Conservation (phyloP, 2,113 vertebrate species). For the Zosterops hypoxanthus region DNA sequence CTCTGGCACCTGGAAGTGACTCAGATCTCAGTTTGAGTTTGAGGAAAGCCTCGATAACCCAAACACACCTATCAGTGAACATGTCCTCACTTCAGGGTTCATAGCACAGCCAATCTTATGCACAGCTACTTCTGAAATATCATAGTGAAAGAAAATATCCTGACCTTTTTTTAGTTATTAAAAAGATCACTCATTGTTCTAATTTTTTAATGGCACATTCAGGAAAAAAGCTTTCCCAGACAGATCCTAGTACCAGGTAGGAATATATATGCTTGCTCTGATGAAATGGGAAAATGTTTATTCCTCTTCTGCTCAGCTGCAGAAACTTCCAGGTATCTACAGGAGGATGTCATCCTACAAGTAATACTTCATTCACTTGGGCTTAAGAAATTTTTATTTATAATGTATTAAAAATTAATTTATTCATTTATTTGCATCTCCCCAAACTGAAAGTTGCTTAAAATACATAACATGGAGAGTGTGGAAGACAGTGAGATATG, state of each 20-base stretch:
- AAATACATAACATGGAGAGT: background rate
- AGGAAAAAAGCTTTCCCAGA: background rate
- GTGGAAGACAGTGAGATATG: background rate
- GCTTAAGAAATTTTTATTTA: conserved; percentile 28
- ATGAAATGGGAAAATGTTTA: background rate
- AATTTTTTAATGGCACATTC: background rate
- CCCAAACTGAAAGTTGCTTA: background rate
- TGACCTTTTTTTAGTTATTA: conserved; percentile 17
- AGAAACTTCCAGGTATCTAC: background rate
- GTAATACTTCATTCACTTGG: conserved; percentile 14
- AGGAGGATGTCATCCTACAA: background rate
- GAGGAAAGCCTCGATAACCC: background rate
- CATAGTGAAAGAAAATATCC: background rate
- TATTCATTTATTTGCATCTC: conserved; percentile 57
- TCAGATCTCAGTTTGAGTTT: background rate
- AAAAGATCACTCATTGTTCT: background rate
- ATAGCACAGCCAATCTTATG: background rate
- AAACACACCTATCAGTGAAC: background rate
- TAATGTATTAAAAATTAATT: conserved; percentile 10
- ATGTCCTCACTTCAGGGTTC: background rate
- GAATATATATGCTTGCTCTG: background rate
- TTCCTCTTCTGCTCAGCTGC: background rate
- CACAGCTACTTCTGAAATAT: background rate
- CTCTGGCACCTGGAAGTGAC: background rate
- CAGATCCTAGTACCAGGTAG: background rate